phyloP scores from a whole-genome alignment of 2,888 invertebrate species.

The Erpobdella octoculata region DNA sequence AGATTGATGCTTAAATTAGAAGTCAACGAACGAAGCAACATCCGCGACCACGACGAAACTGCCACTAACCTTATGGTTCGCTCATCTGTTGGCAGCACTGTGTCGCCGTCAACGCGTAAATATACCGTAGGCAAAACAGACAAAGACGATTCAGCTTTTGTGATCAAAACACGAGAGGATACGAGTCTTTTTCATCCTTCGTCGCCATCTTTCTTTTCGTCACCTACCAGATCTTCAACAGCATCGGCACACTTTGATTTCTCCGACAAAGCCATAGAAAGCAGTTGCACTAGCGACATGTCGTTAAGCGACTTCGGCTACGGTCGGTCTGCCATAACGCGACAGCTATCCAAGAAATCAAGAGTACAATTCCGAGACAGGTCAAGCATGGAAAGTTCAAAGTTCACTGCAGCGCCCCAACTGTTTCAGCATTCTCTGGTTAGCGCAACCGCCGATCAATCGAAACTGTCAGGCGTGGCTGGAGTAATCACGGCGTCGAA shows the following conservation, averaged over 20 bases:
- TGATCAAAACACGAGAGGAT: background rate
- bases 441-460: too few relatives aligned
- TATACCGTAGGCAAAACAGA: background rate
- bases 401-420: background rate
- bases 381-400: background rate
- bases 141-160: background rate
- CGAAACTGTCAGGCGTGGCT: background rate
- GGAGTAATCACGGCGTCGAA: background rate
- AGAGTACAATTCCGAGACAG: background rate
- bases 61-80: background rate
- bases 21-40: background rate
- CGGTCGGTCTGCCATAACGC: background rate
- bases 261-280: background rate
- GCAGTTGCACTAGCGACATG: background rate
- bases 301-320: background rate
- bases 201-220: background rate
- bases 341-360: background rate
- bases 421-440: background rate
- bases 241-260: background rate
- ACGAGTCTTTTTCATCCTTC: background rate
- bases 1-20: conserved; percentile 1
- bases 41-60: background rate
- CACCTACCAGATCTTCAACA: background rate
- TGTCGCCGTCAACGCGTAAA: background rate
- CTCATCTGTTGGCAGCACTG: background rate